A percentile compares a stretch with the other conserved stretches of the same genome.
phyloP scores from a whole-genome alignment of 2,888 invertebrate genomes.

The Rhaphigaster nebulosa region DNA sequence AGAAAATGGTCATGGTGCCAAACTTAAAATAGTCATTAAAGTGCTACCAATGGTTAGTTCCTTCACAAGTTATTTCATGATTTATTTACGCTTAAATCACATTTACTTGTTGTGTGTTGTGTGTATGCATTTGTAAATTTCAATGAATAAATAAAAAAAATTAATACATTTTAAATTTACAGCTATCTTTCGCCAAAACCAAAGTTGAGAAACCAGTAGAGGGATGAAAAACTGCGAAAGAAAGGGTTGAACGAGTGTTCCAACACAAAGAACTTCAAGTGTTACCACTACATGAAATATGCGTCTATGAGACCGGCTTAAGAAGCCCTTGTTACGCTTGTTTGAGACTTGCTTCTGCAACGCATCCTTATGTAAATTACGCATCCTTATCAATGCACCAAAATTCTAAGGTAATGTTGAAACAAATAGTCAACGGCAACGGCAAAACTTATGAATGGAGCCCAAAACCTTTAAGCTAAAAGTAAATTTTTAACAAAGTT shows the following conservation, averaged over 20 bases:
- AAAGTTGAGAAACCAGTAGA: background rate
- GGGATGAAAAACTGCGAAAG: background rate
- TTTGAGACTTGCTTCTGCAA: background rate
- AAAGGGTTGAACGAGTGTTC: background rate
- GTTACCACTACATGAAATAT: background rate
- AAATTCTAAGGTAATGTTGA: background rate
- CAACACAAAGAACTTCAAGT: background rate
- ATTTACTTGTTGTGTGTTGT: too few species aligned
- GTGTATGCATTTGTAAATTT: too few species aligned
- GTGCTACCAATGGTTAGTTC: too few species aligned
- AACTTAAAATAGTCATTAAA: too few species aligned
- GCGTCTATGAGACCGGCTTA: background rate
- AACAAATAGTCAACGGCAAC: background rate
- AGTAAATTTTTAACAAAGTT: too few species aligned
- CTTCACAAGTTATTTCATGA: too few species aligned
- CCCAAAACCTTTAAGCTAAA: background rate
- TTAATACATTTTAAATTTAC: too few species aligned
- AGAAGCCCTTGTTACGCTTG: background rate
- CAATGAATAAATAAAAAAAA: too few species aligned
- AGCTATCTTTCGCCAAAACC: background rate
- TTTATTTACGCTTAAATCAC: too few species aligned
- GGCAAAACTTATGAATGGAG: too few species aligned
- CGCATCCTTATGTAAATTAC: background rate
- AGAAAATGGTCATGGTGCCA: too few species aligned
- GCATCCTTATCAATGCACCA: background rate